Percentiles rank a stretch among this genome's conserved stretches.
phyloP scores from a whole-genome alignment of 2,113 vertebrate species.

The Mungos mungo region DNA sequence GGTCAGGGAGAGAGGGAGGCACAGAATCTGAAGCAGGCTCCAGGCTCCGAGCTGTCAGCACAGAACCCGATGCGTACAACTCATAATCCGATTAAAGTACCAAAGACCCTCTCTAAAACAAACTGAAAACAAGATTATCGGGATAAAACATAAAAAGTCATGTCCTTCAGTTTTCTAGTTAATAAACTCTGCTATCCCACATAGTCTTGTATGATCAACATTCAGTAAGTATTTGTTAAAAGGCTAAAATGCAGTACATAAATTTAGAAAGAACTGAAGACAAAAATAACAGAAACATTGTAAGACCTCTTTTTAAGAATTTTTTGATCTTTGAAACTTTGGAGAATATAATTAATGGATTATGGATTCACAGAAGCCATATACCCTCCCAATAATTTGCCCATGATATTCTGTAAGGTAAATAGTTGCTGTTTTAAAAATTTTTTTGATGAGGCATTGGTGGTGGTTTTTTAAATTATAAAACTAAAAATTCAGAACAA shows the following conservation, averaged over 20 bases:
- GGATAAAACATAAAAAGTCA: neutral
- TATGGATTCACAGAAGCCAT: neutral
- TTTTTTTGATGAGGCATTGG: neutral
- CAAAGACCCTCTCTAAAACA: neutral
- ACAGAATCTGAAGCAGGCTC: neutral
- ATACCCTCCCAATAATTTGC: neutral
- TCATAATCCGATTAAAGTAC: neutral
- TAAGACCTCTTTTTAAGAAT: neutral
- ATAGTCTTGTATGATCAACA: neutral
- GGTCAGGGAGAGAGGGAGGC: neutral
- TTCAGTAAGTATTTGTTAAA: conserved; percentile 30
- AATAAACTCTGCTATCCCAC: neutral
- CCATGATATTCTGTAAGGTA: neutral
- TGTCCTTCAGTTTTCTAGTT: neutral
- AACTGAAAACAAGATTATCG: neutral
- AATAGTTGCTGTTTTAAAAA: neutral
- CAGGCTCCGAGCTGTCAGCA: neutral
- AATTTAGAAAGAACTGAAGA: neutral
- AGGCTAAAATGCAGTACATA: neutral
- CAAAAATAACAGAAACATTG: conserved; percentile 24
- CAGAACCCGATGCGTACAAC: neutral
- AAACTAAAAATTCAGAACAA: conserved; percentile 19
- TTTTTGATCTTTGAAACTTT: neutral
- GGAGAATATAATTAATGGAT: neutral
- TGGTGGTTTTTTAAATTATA: neutral